Evolutionary conservation across 30 jellyfish, hydroid and myxozoan genomes (phyloP), one percentile per base, ranked within the genome.

Genomic region (Phacellophora camtschatica): DNA sequence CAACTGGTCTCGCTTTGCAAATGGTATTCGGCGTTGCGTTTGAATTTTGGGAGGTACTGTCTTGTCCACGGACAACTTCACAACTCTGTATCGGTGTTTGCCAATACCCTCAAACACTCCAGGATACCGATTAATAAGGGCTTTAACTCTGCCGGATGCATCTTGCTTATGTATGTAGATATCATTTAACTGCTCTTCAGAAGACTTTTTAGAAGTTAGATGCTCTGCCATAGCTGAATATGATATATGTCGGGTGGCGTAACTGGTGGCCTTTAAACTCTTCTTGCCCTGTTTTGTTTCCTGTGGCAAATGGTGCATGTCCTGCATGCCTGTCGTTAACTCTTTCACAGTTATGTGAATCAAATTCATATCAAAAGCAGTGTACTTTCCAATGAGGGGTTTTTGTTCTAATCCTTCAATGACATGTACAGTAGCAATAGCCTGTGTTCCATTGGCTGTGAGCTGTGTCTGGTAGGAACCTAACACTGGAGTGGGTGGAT

Each of bases 31-130:
- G 49, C 83, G 33, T 37, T 73, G 77, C 37, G 86, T 58, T 54
- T 73, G 86, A 35, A 73, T 56, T 73, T 73, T 73, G n/a, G 86
- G 86, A 36, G 73, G 41, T 73, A 73, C 75, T 50, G 74, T 16
- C 57, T 70, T 50, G 49, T 73, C 74, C 58, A 73, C 63, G 61
- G 61, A 30, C 37, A 73, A 34, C 63, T 22, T 53, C 61, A 73
- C 58, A 2, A 29, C 63, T 27, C 86, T 53, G 74, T 73, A 73
- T 37, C 76, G 37, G 29, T 73, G 86, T n/a, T 53, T 48, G 75
- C 74, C 75, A 29, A 73, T 73, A 30, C 86, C 86, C 33, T 73
- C 62, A 49, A 73, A 69, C 28, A 69, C 72, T 70, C 70, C 30
- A 46, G 83, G 83, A 35, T 69, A 50, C 70, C 45, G 36, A 23